phyloP scores from a whole-genome alignment of 1,140 invertebrate genomes.

The Cyrtorhinus lividipennis region DNA sequence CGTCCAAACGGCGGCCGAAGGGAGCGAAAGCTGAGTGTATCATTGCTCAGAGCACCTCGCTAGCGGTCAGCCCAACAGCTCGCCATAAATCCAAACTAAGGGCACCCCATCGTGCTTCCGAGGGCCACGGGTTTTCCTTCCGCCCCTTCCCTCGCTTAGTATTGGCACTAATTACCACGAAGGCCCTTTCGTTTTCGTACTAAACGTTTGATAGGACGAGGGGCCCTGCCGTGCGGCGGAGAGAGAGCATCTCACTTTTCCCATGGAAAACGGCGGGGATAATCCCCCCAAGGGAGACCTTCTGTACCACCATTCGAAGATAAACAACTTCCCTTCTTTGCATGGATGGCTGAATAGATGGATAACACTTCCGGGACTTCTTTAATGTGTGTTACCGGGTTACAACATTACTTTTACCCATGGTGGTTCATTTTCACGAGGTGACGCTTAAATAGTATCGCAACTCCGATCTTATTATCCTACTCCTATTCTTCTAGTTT shows the following conservation, averaged over 20 bases:
- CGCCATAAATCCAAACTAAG: slow-evolving; percentile 6
- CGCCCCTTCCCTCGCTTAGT: no score
- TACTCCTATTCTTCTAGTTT: no score
- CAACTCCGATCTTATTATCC: no score
- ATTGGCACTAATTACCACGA: neutral
- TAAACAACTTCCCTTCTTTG: neutral
- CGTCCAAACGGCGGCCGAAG: no score
- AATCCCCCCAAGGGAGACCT: neutral
- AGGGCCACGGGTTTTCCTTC: no score
- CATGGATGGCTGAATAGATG: neutral
- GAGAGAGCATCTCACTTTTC: neutral
- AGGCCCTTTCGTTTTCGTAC: neutral
- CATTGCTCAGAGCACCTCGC: slow-evolving; percentile 7
- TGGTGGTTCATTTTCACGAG: no score
- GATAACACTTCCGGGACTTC: neutral
- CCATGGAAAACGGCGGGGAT: neutral
- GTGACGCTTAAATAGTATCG: no score
- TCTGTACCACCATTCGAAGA: neutral
- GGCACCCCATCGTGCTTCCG: no score
- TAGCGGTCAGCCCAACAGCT: neutral
- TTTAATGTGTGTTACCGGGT: no score
- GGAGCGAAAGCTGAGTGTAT: slow-evolving; percentile 2
- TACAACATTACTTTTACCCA: no score
- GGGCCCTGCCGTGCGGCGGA: neutral
- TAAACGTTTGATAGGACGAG: neutral